These are phyloP conservation scores for Cladopsammia gracilis DNA, from an alignment of 64 coral and sea anemone species.

Conservation along the genomic window DNA sequence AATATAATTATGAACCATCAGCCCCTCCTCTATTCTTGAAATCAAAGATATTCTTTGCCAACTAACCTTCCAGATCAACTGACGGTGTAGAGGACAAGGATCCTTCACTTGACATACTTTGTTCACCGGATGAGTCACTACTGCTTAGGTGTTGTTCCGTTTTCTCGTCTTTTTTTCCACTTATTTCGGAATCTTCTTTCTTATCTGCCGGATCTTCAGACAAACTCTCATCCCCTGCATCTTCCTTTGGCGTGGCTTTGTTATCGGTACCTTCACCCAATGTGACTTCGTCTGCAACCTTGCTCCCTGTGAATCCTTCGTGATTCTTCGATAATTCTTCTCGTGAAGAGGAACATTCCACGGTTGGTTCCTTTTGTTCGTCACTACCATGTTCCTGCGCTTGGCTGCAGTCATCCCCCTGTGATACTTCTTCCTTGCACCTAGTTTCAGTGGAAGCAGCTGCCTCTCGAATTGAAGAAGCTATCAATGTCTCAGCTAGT, in stretches of 20 bases:
- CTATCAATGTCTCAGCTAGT: slow-evolving; percentile 43
- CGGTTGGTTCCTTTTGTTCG: slow-evolving; percentile 8
- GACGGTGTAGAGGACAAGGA: slow-evolving; percentile 14
- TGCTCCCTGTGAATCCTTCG: not conserved
- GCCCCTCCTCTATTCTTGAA: no score
- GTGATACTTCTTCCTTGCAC: not conserved
- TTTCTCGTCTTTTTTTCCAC: not conserved
- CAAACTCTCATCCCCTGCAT: not conserved
- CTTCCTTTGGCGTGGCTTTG: not conserved
- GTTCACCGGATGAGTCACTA: slow-evolving; percentile 40
- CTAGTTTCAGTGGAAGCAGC: not conserved
- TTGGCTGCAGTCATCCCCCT: not conserved
- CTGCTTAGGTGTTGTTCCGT: slow-evolving; percentile 8
- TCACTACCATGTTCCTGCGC: not conserved
- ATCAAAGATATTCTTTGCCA: no score
- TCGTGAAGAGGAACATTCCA: not conserved
- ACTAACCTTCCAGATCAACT: slow-evolving; percentile 31
- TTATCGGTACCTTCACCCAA: no score
- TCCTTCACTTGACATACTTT: slow-evolving; percentile 25
- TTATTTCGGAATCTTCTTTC: not conserved
- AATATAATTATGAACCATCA: no score
- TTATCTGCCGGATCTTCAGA: not conserved
- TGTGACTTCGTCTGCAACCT: not conserved
- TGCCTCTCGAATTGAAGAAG: slow-evolving; percentile 25
- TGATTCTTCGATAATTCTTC: not conserved